A percentile compares a stretch with the other conserved stretches of the same genome.
Conservation (phyloP, 2,888 invertebrate genomes). For the Ectemnius continuus region DNA sequence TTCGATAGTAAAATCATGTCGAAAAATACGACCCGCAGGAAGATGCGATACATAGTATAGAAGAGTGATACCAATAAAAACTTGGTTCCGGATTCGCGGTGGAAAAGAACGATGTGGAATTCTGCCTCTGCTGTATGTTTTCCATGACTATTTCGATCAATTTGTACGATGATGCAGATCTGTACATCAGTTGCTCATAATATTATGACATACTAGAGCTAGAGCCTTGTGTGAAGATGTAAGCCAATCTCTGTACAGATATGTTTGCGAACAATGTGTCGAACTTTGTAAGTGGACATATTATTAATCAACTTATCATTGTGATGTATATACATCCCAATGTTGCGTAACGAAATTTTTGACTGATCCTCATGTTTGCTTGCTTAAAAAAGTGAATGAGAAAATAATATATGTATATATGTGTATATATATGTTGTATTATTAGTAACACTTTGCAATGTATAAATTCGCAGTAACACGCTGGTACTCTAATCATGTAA, state of each 20-base stretch:
- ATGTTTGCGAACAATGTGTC: constrained; percentile 49
- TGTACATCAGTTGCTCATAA: constrained; percentile 1
- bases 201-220: constrained; percentile 18
- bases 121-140: constrained; percentile 17
- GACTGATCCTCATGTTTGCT: neutral
- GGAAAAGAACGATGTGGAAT: constrained; percentile 18
- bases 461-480: constrained; percentile 23
- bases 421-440: constrained; percentile 12
- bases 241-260: constrained; percentile 45
- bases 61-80: constrained; percentile 17
- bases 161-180: constrained; percentile 28
- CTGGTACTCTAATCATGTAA: constrained; percentile 18
- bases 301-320: neutral
- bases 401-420: neutral
- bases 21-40: constrained; percentile 30
- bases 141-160: constrained; percentile 2
- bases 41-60: constrained; percentile 25
- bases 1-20: constrained; percentile 43
- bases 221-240: constrained; percentile 13
- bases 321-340: neutral
- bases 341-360: neutral
- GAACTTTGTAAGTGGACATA: constrained; percentile 9
- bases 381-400: constrained; percentile 1
- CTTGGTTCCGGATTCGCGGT: constrained; percentile 13
- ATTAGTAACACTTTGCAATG: constrained; percentile 25